Evolutionary conservation across 2,888 invertebrate species (phyloP).

Genomic region (Pyrocoelia pectoralis): DNA sequence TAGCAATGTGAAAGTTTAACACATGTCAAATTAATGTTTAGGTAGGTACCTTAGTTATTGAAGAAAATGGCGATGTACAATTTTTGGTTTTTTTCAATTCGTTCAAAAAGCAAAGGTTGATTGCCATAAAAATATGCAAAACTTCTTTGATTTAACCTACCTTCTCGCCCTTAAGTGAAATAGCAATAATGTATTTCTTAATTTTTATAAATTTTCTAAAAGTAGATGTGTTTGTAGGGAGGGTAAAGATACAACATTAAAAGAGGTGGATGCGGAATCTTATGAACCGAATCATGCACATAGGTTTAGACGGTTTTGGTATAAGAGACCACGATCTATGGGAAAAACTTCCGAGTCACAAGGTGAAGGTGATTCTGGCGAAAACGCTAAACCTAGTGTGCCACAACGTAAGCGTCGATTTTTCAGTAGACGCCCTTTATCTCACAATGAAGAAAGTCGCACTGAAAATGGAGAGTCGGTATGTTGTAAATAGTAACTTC

Average conservation of each 20-base stretch:
- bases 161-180: too few species aligned
- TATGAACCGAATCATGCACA: conserved; percentile 61
- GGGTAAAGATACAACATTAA: conserved; percentile 69
- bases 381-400: conserved; percentile 26
- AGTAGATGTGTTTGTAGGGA: conserved; percentile 61
- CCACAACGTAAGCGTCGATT: conserved; percentile 33
- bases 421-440: conserved; percentile 49
- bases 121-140: too few species aligned
- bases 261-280: conserved; percentile 72
- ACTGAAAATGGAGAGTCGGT: conserved; percentile 44
- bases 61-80: too few species aligned
- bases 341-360: conserved; percentile 44
- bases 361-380: conserved; percentile 34
- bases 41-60: too few species aligned
- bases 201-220: too few species aligned
- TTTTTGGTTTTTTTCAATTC: too few species aligned
- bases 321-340: conserved; percentile 42
- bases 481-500: conserved; percentile 24
- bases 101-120: too few species aligned
- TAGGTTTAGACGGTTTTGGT: conserved; percentile 55
- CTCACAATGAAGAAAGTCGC: conserved; percentile 49
- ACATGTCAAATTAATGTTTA: too few species aligned
- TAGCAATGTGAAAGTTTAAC: too few species aligned
- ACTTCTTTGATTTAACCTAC: too few species aligned
- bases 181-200: too few species aligned